Base-by-base conservation (phyloP, 2,797 vertebrate species). In the Cercopithecus petaurista region DNA sequence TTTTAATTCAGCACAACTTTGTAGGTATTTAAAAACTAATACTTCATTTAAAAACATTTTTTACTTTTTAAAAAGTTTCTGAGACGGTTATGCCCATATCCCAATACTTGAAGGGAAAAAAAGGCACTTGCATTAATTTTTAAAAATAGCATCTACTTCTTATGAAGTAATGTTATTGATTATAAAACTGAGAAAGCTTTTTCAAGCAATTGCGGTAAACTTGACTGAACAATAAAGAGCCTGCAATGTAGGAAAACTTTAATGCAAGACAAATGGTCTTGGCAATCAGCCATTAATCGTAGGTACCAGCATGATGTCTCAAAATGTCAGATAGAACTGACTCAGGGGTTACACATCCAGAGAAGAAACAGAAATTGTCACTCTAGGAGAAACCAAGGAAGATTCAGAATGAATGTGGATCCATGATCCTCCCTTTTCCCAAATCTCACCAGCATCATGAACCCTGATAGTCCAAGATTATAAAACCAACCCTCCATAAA, bases 171-270 rank as follows among this genome's bases (percentile, higher is more conserved):
- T 26, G 50, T 41, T 79, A 33, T 48, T 50, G 5, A 73, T 52
- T n/a, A 59, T 13, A 91, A 93, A 87, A 93, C 24, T 50, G 10
- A 22, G 28, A 39, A 92, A 28, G 3, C 4, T 70, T 36, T 93
- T 93, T 93, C 26, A 93, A 97, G 55, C n/a, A 88, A 57, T 76
- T 91, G 36, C 48, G 91, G 4, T 61, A 43, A 94, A 88, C 13
- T 6, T 64, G 57, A 86, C 6, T 46, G 39, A 85, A 87, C 41
- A 97, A 39, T 4, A 59, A 93, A 76, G 24, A 92, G 52, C 22
- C 12, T 90, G 9, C 26, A 36, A 15, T 70, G 1, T n/a, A 92
- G 85, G 83, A 9, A 79, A 73, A 73, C 39, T 64, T 91, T 28
- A 97, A 55, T 39, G 76, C 75, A 64, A 91, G 50, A 94, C 12